phyloP scores from a whole-genome alignment of 2,888 invertebrate genomes.

The Stegophylla sp. region DNA sequence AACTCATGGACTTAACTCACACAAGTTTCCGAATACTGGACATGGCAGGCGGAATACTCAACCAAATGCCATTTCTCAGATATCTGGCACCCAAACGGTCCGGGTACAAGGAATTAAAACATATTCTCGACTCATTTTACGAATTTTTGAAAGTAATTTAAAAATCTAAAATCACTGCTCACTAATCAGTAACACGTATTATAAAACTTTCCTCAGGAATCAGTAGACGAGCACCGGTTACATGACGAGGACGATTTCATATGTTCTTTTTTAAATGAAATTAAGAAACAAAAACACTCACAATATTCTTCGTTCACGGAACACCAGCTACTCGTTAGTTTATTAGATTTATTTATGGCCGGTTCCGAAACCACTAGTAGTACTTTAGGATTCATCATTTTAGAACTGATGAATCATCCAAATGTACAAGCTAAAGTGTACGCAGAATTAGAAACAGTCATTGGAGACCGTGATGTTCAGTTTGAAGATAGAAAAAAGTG shows the following conservation, averaged over 20 bases:
- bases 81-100: slow-evolving; percentile 71
- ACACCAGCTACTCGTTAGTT: slow-evolving; percentile 66
- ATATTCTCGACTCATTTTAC: slow-evolving; percentile 56
- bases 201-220: slow-evolving; percentile 61
- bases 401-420: slow-evolving; percentile 70
- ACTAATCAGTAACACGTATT: not conserved
- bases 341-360: slow-evolving; percentile 74
- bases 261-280: slow-evolving; percentile 72
- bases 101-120: slow-evolving; percentile 68
- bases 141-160: slow-evolving; percentile 56
- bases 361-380: slow-evolving; percentile 76
- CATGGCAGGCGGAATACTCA: slow-evolving; percentile 74
- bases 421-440: slow-evolving; percentile 70
- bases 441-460: slow-evolving; percentile 70
- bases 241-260: slow-evolving; percentile 69
- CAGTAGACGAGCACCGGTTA: slow-evolving; percentile 62
- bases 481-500: slow-evolving; percentile 15
- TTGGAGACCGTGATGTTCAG: slow-evolving; percentile 66
- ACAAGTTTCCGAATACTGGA: slow-evolving; percentile 72
- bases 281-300: slow-evolving; percentile 65
- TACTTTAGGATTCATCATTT: slow-evolving; percentile 70
- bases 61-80: slow-evolving; percentile 74
- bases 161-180: not conserved
- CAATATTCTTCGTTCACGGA: slow-evolving; percentile 62
- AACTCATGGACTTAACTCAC: slow-evolving; percentile 70